Base-by-base conservation (phyloP, 2,797 vertebrate species). In the Channallabes apus region DNA sequence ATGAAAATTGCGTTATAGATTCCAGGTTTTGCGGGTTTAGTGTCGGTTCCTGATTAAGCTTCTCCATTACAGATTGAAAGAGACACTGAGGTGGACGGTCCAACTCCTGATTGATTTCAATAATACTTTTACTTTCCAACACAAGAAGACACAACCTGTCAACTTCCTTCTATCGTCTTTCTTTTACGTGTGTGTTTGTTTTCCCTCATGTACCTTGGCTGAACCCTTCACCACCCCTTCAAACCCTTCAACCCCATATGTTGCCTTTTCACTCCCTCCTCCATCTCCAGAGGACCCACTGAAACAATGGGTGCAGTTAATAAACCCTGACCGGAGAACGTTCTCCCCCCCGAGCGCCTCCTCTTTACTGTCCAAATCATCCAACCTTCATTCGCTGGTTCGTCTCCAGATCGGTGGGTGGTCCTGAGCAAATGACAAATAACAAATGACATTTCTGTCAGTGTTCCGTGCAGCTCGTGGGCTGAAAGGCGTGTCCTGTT, bases 291-390 rank as follows among this genome's bases (percentile, higher is more conserved):
- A 82, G 20, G 46, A 64, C 90, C 88, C 84, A 15, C 83, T 93
- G 91, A 92, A 93, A 94, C 94, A 95, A 94, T 94, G 92, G 92
- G 91, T 89, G 88, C 90, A 93, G 94, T 95, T 93, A 95, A 78
- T 92, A 95, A 72, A 80, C 27, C 86, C 73, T 77, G 84, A 78
- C 68, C 71, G 75, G 83, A 22, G 11, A 17, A 22, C 11, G 61
- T 79, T 65, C 41, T 73, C 80, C 62, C 24, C 11, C 41, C 41
- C 51, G 18, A 65, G 65, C 61, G 18, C 58, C 56, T 61, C 77
- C 68, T 38, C 46, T 29, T 77, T 69, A 58, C 65, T 71, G 62
- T 78, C 73, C 64, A 75, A 35, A 61, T 84, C 59, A 17, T 83
- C 46, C 51, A 83, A 65, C 59, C 46, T 64, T 65, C 18, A 4